Evolutionary conservation across 2,888 invertebrate genomes (phyloP).

Genomic region (Seira ritae): DNA sequence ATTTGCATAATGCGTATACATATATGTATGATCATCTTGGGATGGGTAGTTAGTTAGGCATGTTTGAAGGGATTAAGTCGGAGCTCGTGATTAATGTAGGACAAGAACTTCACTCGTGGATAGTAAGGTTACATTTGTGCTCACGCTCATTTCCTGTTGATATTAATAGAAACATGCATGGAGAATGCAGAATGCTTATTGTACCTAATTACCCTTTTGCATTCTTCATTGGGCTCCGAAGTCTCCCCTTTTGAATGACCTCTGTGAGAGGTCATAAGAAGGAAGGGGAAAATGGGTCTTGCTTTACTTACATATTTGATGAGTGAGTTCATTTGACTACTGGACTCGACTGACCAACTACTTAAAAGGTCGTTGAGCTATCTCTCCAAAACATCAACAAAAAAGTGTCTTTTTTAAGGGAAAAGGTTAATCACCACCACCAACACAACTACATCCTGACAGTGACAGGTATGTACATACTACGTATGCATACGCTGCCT

Average conservation of each 20-base stretch:
- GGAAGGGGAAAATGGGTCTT: constrained; percentile 47
- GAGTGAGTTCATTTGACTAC: background rate
- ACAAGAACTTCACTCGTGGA: background rate
- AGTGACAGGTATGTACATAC: no score
- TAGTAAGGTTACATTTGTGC: background rate
- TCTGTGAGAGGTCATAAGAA: constrained; percentile 43
- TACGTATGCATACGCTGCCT: no score
- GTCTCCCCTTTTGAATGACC: constrained; percentile 39
- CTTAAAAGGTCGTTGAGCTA: constrained; percentile 2
- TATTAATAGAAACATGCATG: background rate
- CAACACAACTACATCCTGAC: background rate
- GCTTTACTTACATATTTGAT: background rate
- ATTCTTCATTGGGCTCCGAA: background rate
- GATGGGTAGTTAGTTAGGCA: no score
- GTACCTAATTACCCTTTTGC: background rate
- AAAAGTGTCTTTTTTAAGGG: background rate
- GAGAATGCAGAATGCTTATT: background rate
- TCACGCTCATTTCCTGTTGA: background rate
- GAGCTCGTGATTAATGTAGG: no score
- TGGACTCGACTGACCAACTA: background rate
- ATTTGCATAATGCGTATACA: no score
- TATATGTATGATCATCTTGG: no score
- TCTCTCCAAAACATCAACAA: background rate
- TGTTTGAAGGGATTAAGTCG: no score
- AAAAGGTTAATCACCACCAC: background rate